Percentiles rank a stretch among this genome's conserved stretches.
These are phyloP conservation scores for Myotis pilosus DNA, from an alignment of 2,797 vertebrate genomes.

Conservation along the genomic window DNA sequence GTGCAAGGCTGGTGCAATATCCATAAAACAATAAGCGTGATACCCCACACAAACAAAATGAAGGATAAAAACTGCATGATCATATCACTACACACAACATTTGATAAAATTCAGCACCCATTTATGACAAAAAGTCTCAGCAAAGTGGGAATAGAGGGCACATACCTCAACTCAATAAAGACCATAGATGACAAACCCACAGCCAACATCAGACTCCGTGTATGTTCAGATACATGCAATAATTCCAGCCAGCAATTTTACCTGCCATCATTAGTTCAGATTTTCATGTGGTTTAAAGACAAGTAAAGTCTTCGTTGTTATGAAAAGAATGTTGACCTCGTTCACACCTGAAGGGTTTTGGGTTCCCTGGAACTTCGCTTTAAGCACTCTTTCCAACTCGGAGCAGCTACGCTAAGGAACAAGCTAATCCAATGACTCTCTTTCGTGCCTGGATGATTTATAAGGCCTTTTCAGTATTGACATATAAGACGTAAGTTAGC, in stretches of 20 bases:
- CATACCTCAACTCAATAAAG: neutral
- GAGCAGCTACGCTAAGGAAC: neutral
- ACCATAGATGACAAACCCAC: neutral
- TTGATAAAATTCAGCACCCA: neutral
- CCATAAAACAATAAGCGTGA: neutral
- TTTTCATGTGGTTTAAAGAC: neutral
- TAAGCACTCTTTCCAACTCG: neutral
- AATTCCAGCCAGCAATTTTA: neutral
- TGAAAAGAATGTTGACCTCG: neutral
- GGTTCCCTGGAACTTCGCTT: neutral
- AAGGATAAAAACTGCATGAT: neutral
- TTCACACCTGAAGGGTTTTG: neutral
- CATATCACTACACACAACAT: neutral
- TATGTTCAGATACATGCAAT: neutral
- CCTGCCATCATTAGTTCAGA: neutral
- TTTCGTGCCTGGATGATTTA: neutral
- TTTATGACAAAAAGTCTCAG: neutral
- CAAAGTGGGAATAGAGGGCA: neutral
- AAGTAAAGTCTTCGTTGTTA: neutral
- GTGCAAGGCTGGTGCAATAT: neutral
- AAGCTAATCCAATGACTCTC: no score
- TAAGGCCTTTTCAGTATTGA: neutral
- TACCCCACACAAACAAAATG: neutral
- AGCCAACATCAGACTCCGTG: neutral
- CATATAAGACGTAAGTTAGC: neutral